A percentile compares a stretch with the other conserved stretches of the same genome.
Conservation (phyloP, 2,113 vertebrate genomes). For the Equus quagga region DNA sequence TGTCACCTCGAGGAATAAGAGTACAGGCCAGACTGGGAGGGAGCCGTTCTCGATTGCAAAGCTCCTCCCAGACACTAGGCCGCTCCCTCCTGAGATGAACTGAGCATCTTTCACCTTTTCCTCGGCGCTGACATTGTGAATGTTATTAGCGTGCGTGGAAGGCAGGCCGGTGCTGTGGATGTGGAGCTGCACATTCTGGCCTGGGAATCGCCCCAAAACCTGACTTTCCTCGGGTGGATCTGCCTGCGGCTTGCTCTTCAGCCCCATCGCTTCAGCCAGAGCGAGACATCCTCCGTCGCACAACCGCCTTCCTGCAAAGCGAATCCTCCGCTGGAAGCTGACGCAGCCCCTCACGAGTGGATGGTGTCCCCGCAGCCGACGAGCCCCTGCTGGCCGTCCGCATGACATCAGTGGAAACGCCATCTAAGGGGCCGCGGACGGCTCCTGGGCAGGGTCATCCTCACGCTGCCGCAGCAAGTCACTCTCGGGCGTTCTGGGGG, state of each 20-base stretch:
- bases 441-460: neutral
- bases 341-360: neutral
- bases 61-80: neutral
- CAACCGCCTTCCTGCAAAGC: neutral
- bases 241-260: neutral
- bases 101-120: neutral
- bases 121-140: neutral
- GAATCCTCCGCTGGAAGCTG: neutral
- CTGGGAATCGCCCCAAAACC: neutral
- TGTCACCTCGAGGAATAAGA: neutral
- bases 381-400: neutral
- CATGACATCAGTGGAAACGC: neutral
- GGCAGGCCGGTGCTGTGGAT: neutral
- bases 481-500: neutral
- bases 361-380: rapidly evolving
- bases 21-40: too few species aligned
- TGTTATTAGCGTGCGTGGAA: neutral
- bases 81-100: neutral
- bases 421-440: neutral
- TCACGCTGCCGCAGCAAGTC: neutral
- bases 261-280: neutral
- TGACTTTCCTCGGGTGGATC: neutral
- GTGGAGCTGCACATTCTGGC: neutral
- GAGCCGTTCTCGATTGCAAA: neutral
- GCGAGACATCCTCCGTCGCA: neutral